phyloP scores from a whole-genome alignment of 2,797 vertebrate genomes.

The Mormyrus hasselquistii region DNA sequence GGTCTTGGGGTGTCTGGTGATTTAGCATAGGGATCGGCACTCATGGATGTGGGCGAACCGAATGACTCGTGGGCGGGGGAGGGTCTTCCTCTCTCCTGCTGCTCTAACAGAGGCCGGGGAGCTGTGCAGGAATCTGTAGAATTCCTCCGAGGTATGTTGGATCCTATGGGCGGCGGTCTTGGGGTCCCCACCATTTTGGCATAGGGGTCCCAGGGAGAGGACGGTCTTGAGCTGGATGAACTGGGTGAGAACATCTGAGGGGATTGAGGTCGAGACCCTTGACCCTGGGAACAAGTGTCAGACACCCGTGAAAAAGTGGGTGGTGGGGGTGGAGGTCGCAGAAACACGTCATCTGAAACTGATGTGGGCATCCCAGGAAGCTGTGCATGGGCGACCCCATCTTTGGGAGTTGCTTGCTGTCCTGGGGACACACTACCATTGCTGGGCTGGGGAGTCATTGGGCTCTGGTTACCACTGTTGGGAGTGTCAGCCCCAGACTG shows the following conservation, averaged over 20 bases:
- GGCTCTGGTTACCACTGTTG: slow-evolving; percentile 66
- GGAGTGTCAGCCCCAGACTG: slow-evolving; percentile 58
- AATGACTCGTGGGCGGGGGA: slow-evolving; percentile 72
- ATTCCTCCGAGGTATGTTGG: slow-evolving; percentile 61
- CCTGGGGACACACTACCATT: slow-evolving; percentile 67
- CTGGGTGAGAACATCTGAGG: slow-evolving; percentile 75
- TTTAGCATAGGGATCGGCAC: slow-evolving; percentile 70
- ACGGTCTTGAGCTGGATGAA: slow-evolving; percentile 64
- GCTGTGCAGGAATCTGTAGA: slow-evolving; percentile 52
- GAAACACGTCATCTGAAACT: slow-evolving; percentile 72
- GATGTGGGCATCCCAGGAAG: slow-evolving; percentile 52
- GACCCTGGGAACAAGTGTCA: slow-evolving; percentile 51
- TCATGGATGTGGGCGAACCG: slow-evolving; percentile 63
- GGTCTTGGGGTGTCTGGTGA: slow-evolving; percentile 49
- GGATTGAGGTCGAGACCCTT: slow-evolving; percentile 54
- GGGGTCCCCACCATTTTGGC: slow-evolving; percentile 83
- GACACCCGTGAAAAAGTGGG: slow-evolving; percentile 54
- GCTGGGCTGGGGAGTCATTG: slow-evolving; percentile 62
- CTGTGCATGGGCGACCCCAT: slow-evolving; percentile 63
- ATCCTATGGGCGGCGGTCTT: slow-evolving; percentile 62
- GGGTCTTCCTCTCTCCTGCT: slow-evolving; percentile 50
- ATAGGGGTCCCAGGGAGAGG: slow-evolving; percentile 88
- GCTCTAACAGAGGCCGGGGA: slow-evolving; percentile 48
- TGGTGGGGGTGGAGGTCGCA: slow-evolving; percentile 81
- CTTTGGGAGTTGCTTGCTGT: slow-evolving; percentile 65